Percentiles rank a stretch among this genome's conserved stretches.
phyloP scores from a whole-genome alignment of 2,797 vertebrate species.

The Sandelia bainsii region DNA sequence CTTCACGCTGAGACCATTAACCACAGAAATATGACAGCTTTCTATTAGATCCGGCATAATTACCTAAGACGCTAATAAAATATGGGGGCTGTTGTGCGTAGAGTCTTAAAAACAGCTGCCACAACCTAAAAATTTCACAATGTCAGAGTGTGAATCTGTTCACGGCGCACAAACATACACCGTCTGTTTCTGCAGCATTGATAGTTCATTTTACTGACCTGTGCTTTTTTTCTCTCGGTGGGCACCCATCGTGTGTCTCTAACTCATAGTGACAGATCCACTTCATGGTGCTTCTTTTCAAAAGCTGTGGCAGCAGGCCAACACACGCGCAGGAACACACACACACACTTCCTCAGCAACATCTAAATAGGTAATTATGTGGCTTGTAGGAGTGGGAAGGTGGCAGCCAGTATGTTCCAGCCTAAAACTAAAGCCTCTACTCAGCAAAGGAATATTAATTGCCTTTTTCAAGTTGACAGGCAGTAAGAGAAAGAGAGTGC shows the following conservation, averaged over 20 bases:
- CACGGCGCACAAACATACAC: constrained; percentile 2
- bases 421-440: constrained; percentile 72
- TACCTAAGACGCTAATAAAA: constrained; percentile 54
- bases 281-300: constrained; percentile 76
- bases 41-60: constrained; percentile 64
- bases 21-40: constrained; percentile 62
- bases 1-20: constrained; percentile 65
- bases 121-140: constrained; percentile 1
- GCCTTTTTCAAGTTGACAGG: constrained; percentile 62
- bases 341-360: constrained; percentile 58
- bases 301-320: constrained; percentile 68
- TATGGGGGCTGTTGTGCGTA: constrained; percentile 38
- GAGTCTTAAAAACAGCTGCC: constrained; percentile 31
- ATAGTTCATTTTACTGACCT: constrained; percentile 52
- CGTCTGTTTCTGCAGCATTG: constrained; percentile 31
- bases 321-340: constrained; percentile 24
- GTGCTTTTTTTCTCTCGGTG: constrained; percentile 44
- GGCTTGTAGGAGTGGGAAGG: constrained; percentile 66
- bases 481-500: constrained; percentile 32
- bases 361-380: constrained; percentile 79
- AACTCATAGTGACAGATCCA: constrained; percentile 74
- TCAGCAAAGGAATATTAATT: constrained; percentile 76
- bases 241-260: constrained; percentile 61
- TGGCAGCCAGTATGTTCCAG: constrained; percentile 58
- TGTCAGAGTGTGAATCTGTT: constrained; percentile 22